These are phyloP conservation scores for Aspidiotus destructor DNA, from an alignment of 2,888 invertebrate genomes.

Conservation along the genomic window DNA sequence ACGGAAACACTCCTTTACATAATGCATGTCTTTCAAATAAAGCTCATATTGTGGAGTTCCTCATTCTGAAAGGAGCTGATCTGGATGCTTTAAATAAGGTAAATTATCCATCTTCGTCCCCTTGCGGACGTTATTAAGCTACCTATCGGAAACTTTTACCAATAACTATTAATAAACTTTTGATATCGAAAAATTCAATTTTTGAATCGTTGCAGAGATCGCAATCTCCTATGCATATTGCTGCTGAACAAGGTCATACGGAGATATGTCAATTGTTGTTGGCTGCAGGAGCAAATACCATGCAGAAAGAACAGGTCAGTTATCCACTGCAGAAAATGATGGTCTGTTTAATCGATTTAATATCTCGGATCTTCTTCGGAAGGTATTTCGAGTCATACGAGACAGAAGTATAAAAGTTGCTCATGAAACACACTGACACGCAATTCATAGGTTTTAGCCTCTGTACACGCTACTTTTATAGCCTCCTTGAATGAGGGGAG, in stretches of 20 bases:
- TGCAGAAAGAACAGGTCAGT: constrained; percentile 50
- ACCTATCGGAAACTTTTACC: neutral
- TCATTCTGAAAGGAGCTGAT: constrained; percentile 60
- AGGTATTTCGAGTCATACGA: no score
- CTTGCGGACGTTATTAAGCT: neutral
- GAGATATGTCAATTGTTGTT: constrained; percentile 54
- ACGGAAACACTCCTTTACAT: constrained; percentile 44
- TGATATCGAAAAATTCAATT: neutral
- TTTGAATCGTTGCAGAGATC: constrained; percentile 47
- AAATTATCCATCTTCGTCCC: constrained; percentile 40
- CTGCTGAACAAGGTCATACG: constrained; percentile 59
- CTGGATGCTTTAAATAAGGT: constrained; percentile 64
- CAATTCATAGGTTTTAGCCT: no score
- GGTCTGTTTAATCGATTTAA: no score
- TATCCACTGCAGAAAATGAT: neutral
- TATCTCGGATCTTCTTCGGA: no score
- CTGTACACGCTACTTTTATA: no score
- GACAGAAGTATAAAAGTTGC: no score
- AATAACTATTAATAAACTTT: neutral
- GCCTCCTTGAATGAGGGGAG: no score
- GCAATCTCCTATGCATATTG: constrained; percentile 69
- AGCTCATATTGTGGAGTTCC: constrained; percentile 56
- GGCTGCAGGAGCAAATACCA: constrained; percentile 56
- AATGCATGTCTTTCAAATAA: constrained; percentile 43
- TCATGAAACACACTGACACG: no score